Conservation (phyloP, 2,888 invertebrate genomes). For the Cremastinae sp. region DNA sequence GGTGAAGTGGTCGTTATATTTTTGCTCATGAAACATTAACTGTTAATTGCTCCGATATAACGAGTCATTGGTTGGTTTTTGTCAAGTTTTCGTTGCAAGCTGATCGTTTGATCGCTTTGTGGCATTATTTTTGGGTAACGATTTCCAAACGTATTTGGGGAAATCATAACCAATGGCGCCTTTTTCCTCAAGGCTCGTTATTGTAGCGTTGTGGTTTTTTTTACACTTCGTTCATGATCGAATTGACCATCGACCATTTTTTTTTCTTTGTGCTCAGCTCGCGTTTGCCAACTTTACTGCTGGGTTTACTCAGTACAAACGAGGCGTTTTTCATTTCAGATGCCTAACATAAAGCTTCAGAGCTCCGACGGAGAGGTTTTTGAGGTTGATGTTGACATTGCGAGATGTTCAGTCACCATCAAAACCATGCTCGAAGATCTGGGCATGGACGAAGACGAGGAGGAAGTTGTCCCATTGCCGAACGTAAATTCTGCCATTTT, state of each 20-base stretch:
- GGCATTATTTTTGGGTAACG: no score
- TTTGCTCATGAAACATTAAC: no score
- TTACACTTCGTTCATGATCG: neutral
- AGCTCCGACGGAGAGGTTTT: slow-evolving; percentile 98
- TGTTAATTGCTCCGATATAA: no score
- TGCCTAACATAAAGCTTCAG: slow-evolving; percentile 97
- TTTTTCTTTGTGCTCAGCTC: no score
- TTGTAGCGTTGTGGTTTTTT: slow-evolving; percentile 27
- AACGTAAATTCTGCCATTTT: slow-evolving; percentile 98
- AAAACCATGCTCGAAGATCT: slow-evolving; percentile 99
- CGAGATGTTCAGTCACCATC: slow-evolving; percentile 98
- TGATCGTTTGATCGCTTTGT: no score
- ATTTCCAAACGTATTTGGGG: slow-evolving; percentile 4
- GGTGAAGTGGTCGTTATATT: no score
- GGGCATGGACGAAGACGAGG: slow-evolving; percentile 95
- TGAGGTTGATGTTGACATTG: slow-evolving; percentile 97
- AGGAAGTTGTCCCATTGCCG: slow-evolving; percentile 96
- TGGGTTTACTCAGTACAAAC: neutral
- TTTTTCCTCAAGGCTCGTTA: slow-evolving; percentile 28
- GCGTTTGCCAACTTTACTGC: neutral
- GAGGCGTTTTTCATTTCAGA: slow-evolving; percentile 81
- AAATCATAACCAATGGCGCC: slow-evolving; percentile 41
- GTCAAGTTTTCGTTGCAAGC: no score
- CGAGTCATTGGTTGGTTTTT: no score
- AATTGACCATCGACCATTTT: neutral